Percentiles rank a stretch among this genome's conserved stretches.
These are phyloP conservation scores for Laterallus jamaicensis DNA, from an alignment of 2,113 vertebrate species.

Conservation along the genomic window DNA sequence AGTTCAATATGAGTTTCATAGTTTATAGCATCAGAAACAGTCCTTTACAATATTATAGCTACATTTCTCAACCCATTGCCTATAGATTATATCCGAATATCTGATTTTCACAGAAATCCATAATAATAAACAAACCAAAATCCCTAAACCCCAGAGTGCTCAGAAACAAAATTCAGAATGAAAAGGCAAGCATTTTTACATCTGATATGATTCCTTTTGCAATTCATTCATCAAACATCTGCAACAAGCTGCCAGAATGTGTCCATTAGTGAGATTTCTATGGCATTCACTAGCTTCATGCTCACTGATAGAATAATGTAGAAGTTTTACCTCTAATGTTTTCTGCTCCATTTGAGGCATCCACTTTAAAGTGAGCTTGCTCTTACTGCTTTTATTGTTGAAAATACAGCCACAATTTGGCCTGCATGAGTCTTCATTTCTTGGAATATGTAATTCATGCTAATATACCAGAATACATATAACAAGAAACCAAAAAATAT, in stretches of 20 bases:
- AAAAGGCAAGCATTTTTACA: constrained; percentile 47
- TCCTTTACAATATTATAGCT: constrained; percentile 3
- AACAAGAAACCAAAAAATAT: background rate
- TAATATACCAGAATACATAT: constrained; percentile 7
- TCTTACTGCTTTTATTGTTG: too few species aligned
- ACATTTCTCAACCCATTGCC: constrained; percentile 40
- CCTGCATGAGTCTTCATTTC: constrained; percentile 6
- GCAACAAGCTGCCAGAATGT: constrained; percentile 51
- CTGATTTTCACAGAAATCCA: constrained; percentile 49
- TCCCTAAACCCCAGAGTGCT: background rate
- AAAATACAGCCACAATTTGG: background rate
- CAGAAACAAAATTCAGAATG: constrained; percentile 55
- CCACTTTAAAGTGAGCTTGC: constrained; percentile 23
- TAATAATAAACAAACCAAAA: constrained; percentile 45
- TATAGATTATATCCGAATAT: constrained; percentile 32
- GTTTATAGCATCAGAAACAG: constrained; percentile 25
- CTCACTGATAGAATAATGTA: constrained; percentile 44
- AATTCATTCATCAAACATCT: constrained; percentile 62
- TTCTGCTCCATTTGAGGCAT: constrained; percentile 58
- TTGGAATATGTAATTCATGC: constrained; percentile 38
- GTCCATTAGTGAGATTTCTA: constrained; percentile 54
- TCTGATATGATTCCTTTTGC: constrained; percentile 24
- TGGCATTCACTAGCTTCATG: constrained; percentile 13
- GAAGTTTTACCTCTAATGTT: constrained; percentile 55
- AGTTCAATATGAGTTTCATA: constrained; percentile 18